Evolutionary conservation across 2,888 invertebrate species (phyloP).

Genomic region (Zeuzera pyrina): DNA sequence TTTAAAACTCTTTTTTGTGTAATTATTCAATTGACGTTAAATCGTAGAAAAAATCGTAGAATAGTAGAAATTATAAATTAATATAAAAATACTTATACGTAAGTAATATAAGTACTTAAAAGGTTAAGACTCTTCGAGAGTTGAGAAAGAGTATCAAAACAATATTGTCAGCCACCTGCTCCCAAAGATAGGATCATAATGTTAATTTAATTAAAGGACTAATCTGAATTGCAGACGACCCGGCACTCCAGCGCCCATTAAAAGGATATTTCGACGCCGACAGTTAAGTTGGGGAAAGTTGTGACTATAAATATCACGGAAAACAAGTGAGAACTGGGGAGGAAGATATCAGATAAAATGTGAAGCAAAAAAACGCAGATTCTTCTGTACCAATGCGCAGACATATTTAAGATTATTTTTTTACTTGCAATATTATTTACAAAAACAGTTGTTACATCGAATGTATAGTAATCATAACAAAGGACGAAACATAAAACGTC

Average conservation of each 20-base stretch:
- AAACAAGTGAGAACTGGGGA: constrained; percentile 44
- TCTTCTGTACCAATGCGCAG: too few species aligned
- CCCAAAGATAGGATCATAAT: constrained; percentile 68
- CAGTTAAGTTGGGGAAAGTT: constrained; percentile 60
- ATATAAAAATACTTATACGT: too few species aligned
- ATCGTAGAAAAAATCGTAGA: too few species aligned
- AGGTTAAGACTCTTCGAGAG: too few species aligned
- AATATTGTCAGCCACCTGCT: constrained; percentile 67
- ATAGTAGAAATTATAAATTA: too few species aligned
- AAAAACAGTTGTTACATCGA: too few species aligned
- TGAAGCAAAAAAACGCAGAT: constrained; percentile 26
- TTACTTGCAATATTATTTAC: too few species aligned
- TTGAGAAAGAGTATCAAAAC: constrained; percentile 38
- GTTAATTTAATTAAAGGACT: constrained; percentile 74
- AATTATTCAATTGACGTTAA: too few species aligned
- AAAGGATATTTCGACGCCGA: constrained; percentile 67
- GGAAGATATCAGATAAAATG: constrained; percentile 38
- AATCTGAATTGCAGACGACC: constrained; percentile 73
- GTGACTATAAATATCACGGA: constrained; percentile 61
- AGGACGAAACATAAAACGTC: too few species aligned
- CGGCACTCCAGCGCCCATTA: constrained; percentile 67
- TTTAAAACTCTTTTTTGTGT: too few species aligned
- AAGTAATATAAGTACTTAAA: background rate
- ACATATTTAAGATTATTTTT: too few species aligned
- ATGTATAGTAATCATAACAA: too few species aligned